Evolutionary conservation across 2,797 vertebrate genomes (phyloP).

Genomic region (Danio albolineatus): DNA sequence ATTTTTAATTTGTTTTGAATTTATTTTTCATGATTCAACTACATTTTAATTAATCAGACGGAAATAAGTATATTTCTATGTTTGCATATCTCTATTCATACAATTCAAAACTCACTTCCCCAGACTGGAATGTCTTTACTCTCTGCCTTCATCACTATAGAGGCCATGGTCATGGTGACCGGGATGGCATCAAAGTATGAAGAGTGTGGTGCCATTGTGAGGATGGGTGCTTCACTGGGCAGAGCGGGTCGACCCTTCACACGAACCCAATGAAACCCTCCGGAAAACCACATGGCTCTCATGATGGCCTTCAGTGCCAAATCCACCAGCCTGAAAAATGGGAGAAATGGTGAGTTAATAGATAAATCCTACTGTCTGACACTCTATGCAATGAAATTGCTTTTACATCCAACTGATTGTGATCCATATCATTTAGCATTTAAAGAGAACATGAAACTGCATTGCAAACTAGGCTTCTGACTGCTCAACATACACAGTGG

Average conservation of each 20-base stretch:
- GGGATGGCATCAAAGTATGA: conserved; percentile 98
- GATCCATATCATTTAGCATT: background rate
- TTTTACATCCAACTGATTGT: background rate
- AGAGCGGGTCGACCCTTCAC: conserved; percentile 91
- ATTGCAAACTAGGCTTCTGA: too few relatives aligned
- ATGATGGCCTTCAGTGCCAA: conserved; percentile 90
- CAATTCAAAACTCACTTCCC: conserved; percentile 90
- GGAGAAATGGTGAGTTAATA: background rate
- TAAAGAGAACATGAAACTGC: background rate
- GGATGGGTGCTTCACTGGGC: conserved; percentile 90
- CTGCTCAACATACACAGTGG: background rate
- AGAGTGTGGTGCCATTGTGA: conserved; percentile 95
- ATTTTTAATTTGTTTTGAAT: too few relatives aligned
- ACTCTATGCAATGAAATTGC: conserved; percentile 1
- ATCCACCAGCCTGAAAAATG: conserved; percentile 82
- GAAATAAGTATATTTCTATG: background rate
- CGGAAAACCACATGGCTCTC: conserved; percentile 97
- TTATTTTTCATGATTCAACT: too few relatives aligned
- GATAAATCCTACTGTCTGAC: background rate
- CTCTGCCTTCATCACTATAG: conserved; percentile 98
- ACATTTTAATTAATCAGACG: background rate
- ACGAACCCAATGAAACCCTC: conserved; percentile 94
- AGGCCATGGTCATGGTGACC: conserved; percentile 97
- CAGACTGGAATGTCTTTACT: conserved; percentile 98
- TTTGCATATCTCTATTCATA: background rate